A percentile compares a stretch with the other conserved stretches of the same genome.
phyloP scores from a whole-genome alignment of 2,888 invertebrate genomes.

The Drosophila parthenogenetica region DNA sequence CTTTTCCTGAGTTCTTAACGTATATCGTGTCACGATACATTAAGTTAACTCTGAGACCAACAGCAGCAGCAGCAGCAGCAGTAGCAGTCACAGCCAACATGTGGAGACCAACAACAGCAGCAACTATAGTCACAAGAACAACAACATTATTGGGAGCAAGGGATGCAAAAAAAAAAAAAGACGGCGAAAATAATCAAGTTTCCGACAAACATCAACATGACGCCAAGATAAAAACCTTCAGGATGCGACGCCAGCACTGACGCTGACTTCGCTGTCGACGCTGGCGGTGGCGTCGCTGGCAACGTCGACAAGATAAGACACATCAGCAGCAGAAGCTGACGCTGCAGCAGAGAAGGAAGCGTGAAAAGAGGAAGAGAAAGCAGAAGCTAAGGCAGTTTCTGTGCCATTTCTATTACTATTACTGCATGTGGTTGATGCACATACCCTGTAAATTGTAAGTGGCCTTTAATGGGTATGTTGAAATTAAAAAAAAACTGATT shows the following conservation, averaged over 20 bases:
- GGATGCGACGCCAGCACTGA: constrained; percentile 60
- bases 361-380: constrained; percentile 26
- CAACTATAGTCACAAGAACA: constrained; percentile 16
- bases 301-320: constrained; percentile 78
- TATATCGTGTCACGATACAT: constrained; percentile 1
- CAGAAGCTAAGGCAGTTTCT: constrained; percentile 42
- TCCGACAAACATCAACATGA: constrained; percentile 82
- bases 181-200: constrained; percentile 77
- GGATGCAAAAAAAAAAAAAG: constrained; percentile 36
- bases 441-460: constrained; percentile 33
- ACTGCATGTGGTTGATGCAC: constrained; percentile 48
- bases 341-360: constrained; percentile 25
- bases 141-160: constrained; percentile 7
- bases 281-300: constrained; percentile 49
- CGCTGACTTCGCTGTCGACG: constrained; percentile 10
- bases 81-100: constrained; percentile 40
- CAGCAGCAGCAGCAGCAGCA: neutral
- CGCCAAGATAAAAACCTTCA: constrained; percentile 81
- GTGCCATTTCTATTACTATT: constrained; percentile 62
- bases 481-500: too few relatives aligned
- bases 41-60: neutral
- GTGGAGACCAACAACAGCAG: constrained; percentile 28
- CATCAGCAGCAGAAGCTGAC: constrained; percentile 54
- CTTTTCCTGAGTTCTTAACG: neutral
- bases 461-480: neutral